Percentiles rank a stretch among this genome's conserved stretches.
phyloP scores from a whole-genome alignment of 2,113 vertebrate genomes.

The Cardinalis cardinalis region DNA sequence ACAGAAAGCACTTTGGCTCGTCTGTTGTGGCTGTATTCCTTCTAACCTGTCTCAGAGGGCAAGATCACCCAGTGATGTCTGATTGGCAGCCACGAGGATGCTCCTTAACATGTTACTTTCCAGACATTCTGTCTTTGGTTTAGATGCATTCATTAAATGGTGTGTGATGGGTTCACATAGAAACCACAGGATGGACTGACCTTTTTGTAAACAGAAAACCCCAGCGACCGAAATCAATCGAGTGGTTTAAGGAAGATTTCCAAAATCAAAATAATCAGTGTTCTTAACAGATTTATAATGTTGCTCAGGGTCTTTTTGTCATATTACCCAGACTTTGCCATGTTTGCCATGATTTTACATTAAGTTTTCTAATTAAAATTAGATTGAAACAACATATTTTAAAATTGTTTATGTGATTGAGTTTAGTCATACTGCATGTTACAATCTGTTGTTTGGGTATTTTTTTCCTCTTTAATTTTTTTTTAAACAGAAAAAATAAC shows the following conservation, averaged over 20 bases:
- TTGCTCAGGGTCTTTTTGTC: conserved; percentile 56
- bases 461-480: background rate
- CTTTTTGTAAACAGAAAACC: conserved; percentile 1
- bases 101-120: background rate
- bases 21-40: conserved; percentile 93
- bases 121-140: background rate
- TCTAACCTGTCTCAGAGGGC: conserved; percentile 86
- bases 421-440: conserved; percentile 28
- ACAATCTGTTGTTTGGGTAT: background rate
- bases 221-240: conserved; percentile 25
- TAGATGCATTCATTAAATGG: conserved; percentile 23
- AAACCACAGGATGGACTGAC: conserved; percentile 42
- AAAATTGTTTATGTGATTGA: conserved; percentile 19
- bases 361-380: conserved; percentile 38
- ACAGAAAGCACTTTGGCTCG: conserved; percentile 94
- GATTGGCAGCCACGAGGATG: conserved; percentile 36
- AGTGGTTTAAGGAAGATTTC: conserved; percentile 38
- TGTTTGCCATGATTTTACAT: conserved; percentile 45
- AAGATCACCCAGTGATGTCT: conserved; percentile 94
- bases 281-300: conserved; percentile 30
- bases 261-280: conserved; percentile 52
- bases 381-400: background rate
- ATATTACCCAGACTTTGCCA: background rate
- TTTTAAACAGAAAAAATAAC: background rate
- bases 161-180: conserved; percentile 2